phyloP scores from a whole-genome alignment of 2,797 vertebrate genomes.

The Ptychobarbus kaznakovi region DNA sequence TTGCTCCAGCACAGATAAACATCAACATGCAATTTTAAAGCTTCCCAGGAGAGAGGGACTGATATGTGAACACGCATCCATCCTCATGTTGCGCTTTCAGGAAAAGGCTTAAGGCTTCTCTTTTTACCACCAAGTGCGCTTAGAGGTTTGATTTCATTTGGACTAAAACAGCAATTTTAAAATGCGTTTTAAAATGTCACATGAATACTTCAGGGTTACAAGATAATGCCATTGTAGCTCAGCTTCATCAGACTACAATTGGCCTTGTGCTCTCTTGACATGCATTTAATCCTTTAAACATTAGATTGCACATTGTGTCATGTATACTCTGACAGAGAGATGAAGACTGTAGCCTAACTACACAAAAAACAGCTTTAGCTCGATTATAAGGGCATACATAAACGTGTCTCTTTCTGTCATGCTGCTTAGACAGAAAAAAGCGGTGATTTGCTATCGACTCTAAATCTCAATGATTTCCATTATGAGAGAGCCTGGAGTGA shows the following conservation, averaged over 20 bases:
- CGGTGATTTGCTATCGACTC: not conserved
- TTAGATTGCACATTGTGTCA: not conserved
- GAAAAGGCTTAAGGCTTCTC: slow-evolving; percentile 6
- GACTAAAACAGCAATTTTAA: not conserved
- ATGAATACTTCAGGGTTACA: not conserved
- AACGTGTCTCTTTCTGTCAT: slow-evolving; percentile 1
- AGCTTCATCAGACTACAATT: not conserved
- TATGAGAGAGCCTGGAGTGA: not conserved
- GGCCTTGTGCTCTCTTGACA: not conserved
- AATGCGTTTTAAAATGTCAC: not conserved
- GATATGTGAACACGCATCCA: slow-evolving; percentile 17
- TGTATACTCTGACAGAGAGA: not conserved
- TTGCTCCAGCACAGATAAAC: slow-evolving; percentile 51
- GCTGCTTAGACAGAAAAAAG: not conserved
- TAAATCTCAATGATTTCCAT: slow-evolving; percentile 18
- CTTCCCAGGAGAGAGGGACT: slow-evolving; percentile 25
- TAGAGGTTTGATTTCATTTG: not conserved
- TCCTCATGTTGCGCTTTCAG: slow-evolving; percentile 30
- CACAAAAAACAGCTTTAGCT: not conserved
- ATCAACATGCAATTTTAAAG: slow-evolving; percentile 48
- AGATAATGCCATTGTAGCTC: not conserved
- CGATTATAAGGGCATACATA: not conserved
- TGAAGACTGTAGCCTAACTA: not conserved
- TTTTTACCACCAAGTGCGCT: not conserved
- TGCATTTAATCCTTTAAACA: not conserved